These are phyloP conservation scores for Lanius ludovicianus DNA, from an alignment of 2,113 vertebrate genomes.

Conservation along the genomic window DNA sequence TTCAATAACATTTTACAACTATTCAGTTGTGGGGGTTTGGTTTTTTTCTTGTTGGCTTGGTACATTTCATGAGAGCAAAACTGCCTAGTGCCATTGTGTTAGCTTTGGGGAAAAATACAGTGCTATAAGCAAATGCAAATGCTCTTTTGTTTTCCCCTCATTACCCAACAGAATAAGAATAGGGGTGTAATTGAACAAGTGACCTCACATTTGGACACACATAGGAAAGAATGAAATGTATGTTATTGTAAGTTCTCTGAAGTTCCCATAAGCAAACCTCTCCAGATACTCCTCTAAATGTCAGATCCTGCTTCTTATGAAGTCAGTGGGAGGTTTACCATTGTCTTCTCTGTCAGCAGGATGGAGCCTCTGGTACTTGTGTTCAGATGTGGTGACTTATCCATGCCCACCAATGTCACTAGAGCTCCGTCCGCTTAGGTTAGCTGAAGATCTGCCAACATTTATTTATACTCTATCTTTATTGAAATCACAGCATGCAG, in stretches of 20 bases:
- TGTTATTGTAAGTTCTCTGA: constrained; percentile 3
- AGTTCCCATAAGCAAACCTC: neutral
- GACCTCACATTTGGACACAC: constrained; percentile 3
- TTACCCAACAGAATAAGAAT: constrained; percentile 25
- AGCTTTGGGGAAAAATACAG: constrained; percentile 14
- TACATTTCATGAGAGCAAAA: constrained; percentile 47
- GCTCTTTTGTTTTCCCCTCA: constrained; percentile 18
- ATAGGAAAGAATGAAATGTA: constrained; percentile 34
- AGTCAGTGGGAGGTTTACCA: neutral
- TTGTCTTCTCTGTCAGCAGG: constrained; percentile 20
- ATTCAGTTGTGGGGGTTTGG: neutral
- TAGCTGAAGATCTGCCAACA: neutral
- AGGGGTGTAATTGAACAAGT: constrained; percentile 35
- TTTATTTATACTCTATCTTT: neutral
- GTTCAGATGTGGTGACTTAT: constrained; percentile 5
- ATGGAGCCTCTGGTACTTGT: neutral
- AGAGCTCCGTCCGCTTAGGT: neutral
- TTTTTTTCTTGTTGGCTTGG: constrained; percentile 18
- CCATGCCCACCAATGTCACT: neutral
- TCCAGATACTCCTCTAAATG: constrained; percentile 1
- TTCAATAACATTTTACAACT: constrained; percentile 58
- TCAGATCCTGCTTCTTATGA: constrained; percentile 1
- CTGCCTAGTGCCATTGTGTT: constrained; percentile 22
- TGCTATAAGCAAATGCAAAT: constrained; percentile 35
- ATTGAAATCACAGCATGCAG: neutral